Evolutionary conservation across 2,888 invertebrate genomes (phyloP).

Genomic region (Agapetus fuscipes): DNA sequence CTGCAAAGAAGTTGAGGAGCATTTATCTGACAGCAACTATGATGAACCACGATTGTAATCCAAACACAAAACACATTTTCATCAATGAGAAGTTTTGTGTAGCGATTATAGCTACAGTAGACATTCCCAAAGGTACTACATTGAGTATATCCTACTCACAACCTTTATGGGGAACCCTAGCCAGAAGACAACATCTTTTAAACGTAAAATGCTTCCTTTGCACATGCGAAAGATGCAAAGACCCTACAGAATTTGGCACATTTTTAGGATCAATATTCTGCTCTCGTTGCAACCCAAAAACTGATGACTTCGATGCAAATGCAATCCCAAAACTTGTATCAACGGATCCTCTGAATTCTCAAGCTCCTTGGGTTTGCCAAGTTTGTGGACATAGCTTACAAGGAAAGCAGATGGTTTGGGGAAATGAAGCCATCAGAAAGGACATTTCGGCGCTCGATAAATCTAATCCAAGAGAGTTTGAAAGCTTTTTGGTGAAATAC

Average conservation of each 20-base stretch:
- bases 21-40: constrained; percentile 57
- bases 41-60: constrained; percentile 62
- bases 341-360: constrained; percentile 48
- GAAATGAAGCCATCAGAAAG: constrained; percentile 51
- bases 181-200: constrained; percentile 51
- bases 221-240: constrained; percentile 54
- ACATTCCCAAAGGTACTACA: constrained; percentile 56
- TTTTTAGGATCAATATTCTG: constrained; percentile 55
- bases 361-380: constrained; percentile 55
- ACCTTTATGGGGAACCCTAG: constrained; percentile 57
- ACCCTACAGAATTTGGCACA: constrained; percentile 59
- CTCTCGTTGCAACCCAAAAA: constrained; percentile 46
- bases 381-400: constrained; percentile 48
- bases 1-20: constrained; percentile 45
- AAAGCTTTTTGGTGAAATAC: constrained; percentile 54
- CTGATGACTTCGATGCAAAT: constrained; percentile 24
- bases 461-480: constrained; percentile 44
- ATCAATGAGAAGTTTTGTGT: constrained; percentile 49
- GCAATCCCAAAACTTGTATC: constrained; percentile 42
- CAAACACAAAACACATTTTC: constrained; percentile 62
- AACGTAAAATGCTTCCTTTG: constrained; percentile 61
- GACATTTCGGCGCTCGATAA: constrained; percentile 48
- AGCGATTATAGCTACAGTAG: constrained; percentile 52
- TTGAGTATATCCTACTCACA: constrained; percentile 64
- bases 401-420: constrained; percentile 50